A percentile compares a stretch with the other conserved stretches of the same genome.
Conservation (phyloP, 1,140 invertebrate genomes). For the Ganaspis sp. region DNA sequence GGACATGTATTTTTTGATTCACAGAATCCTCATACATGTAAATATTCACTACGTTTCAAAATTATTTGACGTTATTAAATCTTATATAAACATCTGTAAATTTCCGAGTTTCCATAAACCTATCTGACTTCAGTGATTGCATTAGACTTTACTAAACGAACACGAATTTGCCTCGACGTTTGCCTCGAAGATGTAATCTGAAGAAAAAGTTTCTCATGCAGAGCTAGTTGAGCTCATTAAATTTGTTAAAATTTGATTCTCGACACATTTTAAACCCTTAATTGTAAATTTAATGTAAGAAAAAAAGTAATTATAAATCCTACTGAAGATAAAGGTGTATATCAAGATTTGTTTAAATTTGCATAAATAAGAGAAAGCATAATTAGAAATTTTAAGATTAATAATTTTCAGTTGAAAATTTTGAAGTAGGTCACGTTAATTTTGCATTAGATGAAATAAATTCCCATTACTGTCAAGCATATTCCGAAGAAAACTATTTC, state of each 20-base stretch:
- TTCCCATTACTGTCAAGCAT: no score
- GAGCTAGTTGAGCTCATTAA: conserved; percentile 1
- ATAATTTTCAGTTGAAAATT: no score
- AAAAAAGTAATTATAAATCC: background rate
- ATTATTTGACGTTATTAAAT: background rate
- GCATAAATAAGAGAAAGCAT: no score
- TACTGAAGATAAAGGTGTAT: no score
- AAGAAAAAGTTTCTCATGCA: background rate
- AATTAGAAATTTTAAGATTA: no score
- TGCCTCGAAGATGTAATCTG: background rate
- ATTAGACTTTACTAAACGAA: conserved; percentile 14
- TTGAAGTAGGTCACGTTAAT: no score
- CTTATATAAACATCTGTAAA: background rate
- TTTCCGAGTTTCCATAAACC: background rate
- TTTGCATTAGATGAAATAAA: no score
- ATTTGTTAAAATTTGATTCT: background rate
- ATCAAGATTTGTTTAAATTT: no score
- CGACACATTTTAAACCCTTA: background rate
- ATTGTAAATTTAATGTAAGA: background rate
- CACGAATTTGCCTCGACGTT: conserved; percentile 8
- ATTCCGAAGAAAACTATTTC: no score
- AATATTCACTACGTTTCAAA: background rate
- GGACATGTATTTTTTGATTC: background rate
- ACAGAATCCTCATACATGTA: background rate
- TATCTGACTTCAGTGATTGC: conserved; percentile 6